Percentiles rank a stretch among this genome's conserved stretches.
Evolutionary conservation across 2,113 vertebrate genomes (phyloP).

Genomic region (Calypte anna): DNA sequence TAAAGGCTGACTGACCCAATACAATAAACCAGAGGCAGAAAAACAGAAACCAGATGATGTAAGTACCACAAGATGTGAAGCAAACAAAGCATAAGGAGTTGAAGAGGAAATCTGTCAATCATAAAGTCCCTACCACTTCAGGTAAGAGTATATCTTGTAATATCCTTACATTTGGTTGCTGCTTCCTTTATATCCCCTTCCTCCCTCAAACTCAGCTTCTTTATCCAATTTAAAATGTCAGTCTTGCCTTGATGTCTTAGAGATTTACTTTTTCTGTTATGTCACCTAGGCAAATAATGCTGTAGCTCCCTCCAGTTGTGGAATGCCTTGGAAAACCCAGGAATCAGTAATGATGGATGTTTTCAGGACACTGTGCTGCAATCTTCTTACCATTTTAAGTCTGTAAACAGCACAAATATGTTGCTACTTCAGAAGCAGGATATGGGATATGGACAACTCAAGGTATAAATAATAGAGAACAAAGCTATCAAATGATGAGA

Average conservation of each 20-base stretch:
- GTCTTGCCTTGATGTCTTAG: neutral
- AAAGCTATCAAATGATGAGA: neutral
- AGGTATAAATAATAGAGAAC: neutral
- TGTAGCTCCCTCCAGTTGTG: neutral
- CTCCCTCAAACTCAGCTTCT: neutral
- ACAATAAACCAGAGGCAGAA: neutral
- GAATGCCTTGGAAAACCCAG: neutral
- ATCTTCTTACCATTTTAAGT: neutral
- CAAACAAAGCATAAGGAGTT: neutral
- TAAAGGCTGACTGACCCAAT: neutral
- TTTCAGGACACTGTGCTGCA: neutral
- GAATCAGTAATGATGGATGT: neutral
- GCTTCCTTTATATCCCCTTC: neutral
- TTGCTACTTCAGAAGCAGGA: neutral
- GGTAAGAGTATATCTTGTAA: neutral
- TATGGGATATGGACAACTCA: neutral
- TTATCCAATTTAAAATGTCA: neutral
- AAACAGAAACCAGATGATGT: neutral
- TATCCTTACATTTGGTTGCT: neutral
- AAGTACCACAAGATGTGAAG: neutral
- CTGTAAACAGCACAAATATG: neutral
- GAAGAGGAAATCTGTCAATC: neutral
- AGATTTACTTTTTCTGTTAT: neutral
- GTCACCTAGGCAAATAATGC: neutral
- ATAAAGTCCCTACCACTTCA: neutral